Evolutionary conservation across 2,888 invertebrate species (phyloP).

Genomic region (Eutolmus rufibarbis): DNA sequence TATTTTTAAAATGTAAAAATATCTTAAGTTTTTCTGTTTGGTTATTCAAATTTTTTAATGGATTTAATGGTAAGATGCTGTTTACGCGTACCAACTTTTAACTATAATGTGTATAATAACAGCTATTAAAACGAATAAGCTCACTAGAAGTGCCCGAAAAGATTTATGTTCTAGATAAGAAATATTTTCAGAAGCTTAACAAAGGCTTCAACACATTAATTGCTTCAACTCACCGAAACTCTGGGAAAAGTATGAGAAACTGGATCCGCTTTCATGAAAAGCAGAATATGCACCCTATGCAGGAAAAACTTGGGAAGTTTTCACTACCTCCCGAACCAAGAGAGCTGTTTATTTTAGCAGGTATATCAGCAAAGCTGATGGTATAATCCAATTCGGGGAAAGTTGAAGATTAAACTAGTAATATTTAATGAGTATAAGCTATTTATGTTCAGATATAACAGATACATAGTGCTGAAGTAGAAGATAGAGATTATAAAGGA

Average conservation of each 20-base stretch:
- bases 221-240: not conserved
- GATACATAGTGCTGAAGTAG: not conserved
- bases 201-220: not conserved
- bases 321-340: not conserved
- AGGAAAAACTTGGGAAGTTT: not conserved
- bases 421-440: not conserved
- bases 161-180: not conserved
- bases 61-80: not conserved
- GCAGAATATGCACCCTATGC: not conserved
- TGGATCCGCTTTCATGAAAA: not conserved
- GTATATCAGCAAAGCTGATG: not conserved
- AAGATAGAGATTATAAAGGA: no score
- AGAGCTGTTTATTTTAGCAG: not conserved
- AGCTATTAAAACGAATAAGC: not conserved
- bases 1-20: no score
- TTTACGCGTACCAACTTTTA: not conserved
- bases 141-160: not conserved
- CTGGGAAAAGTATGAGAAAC: not conserved
- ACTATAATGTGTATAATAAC: not conserved
- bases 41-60: no score
- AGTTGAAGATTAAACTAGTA: not conserved
- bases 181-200: not conserved
- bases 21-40: no score
- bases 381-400: not conserved
- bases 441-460: not conserved